phyloP scores from a whole-genome alignment of 2,113 vertebrate genomes.

The Sitta europaea region DNA sequence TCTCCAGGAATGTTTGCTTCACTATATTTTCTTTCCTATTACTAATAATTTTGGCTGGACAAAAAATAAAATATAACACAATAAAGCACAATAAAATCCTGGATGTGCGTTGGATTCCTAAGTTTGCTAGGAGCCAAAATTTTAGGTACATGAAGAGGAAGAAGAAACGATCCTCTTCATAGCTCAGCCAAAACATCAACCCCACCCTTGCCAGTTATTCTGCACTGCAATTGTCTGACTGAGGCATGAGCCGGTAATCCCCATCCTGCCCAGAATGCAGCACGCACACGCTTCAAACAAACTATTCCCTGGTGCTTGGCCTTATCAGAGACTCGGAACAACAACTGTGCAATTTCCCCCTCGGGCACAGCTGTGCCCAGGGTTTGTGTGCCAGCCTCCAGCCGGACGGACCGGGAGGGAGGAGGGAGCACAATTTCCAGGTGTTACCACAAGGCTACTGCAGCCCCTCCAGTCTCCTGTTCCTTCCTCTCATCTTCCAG shows the following conservation, averaged over 20 bases:
- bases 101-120: neutral
- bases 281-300: neutral
- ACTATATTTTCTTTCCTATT: slow-evolving; percentile 60
- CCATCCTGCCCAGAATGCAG: neutral
- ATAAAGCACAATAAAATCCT: neutral
- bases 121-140: slow-evolving; percentile 18
- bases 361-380: neutral
- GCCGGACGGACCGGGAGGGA: neutral
- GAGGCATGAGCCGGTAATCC: neutral
- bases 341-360: neutral
- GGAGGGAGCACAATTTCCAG: neutral
- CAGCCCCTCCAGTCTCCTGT: neutral
- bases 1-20: slow-evolving; percentile 31
- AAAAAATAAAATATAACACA: slow-evolving; percentile 13
- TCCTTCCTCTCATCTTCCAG: neutral
- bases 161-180: neutral
- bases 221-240: neutral
- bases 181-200: neutral
- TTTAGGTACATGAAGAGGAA: neutral
- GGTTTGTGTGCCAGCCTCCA: neutral
- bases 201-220: neutral
- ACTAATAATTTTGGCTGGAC: slow-evolving; percentile 61
- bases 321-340: slow-evolving; percentile 19
- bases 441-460: neutral
- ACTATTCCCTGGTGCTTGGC: neutral